Evolutionary conservation across 2,797 vertebrate genomes (phyloP).

Genomic region (Delichon dasypus): DNA sequence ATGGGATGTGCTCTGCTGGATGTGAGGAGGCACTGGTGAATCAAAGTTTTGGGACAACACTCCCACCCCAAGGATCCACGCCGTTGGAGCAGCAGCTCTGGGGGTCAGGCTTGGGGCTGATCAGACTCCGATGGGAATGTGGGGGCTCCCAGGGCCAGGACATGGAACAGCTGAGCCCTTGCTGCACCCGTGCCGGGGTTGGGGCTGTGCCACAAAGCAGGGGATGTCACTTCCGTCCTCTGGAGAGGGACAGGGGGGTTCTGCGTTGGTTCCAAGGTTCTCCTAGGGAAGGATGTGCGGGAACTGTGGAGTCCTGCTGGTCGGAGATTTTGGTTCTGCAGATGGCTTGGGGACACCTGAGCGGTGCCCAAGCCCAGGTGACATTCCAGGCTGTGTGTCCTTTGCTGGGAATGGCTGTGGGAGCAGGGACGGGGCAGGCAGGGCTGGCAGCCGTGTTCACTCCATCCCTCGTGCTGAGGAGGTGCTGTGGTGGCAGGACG

Average conservation of each 20-base stretch:
- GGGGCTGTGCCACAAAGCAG: neutral
- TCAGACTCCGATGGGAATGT: neutral
- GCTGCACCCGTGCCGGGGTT: rapidly evolving
- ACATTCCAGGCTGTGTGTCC: neutral
- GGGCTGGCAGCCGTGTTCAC: rapidly evolving
- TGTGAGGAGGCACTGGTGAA: neutral
- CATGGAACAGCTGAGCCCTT: rapidly evolving
- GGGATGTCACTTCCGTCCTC: neutral
- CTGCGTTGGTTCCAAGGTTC: neutral
- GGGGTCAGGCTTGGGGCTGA: neutral
- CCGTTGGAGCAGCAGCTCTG: rapidly evolving
- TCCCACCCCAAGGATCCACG: rapidly evolving
- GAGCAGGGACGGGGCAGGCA: neutral
- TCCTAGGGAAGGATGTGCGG: neutral
- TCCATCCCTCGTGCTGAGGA: rapidly evolving
- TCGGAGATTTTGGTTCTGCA: rapidly evolving
- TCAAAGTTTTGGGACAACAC: neutral
- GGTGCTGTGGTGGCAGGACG: neutral
- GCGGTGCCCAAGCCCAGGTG: no score
- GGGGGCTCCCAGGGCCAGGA: neutral
- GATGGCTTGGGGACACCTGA: no score
- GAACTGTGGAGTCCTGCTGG: neutral
- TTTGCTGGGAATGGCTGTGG: neutral
- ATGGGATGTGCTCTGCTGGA: neutral
- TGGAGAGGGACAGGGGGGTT: neutral